These are phyloP conservation scores for Oegoconia quadripuncta DNA, from an alignment of 2,888 invertebrate genomes.

Conservation along the genomic window DNA sequence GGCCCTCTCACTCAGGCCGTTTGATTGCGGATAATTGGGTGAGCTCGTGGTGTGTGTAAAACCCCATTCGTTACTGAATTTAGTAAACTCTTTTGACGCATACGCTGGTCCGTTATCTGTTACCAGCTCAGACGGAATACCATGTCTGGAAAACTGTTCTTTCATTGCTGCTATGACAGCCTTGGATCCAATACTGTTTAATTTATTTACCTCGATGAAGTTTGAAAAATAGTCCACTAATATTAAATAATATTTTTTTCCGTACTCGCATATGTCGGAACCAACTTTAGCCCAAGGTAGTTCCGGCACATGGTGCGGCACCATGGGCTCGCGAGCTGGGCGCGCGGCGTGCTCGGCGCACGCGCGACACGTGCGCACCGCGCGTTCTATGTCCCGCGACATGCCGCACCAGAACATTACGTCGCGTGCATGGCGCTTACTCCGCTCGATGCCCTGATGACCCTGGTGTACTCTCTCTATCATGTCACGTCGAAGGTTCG, in stretches of 20 bases:
- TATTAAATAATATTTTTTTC: slow-evolving; percentile 1
- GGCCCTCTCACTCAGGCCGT: slow-evolving; percentile 14
- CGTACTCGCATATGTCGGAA: slow-evolving; percentile 3
- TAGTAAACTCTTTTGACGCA: background rate
- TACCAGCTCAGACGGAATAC: slow-evolving; percentile 1
- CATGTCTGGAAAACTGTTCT: slow-evolving; percentile 14
- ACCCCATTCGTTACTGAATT: slow-evolving; percentile 1
- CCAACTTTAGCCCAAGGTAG: slow-evolving; percentile 3
- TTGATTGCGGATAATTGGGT: slow-evolving; percentile 12
- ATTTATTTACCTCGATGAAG: background rate
- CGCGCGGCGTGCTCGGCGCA: slow-evolving; percentile 3
- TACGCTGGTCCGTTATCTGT: slow-evolving; percentile 6
- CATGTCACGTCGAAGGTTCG: slow-evolving; percentile 2
- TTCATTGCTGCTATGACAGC: slow-evolving; percentile 15
- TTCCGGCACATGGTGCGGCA: background rate
- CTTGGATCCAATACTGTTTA: background rate
- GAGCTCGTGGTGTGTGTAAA: background rate
- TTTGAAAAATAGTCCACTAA: slow-evolving; percentile 8
- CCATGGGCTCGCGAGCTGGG: slow-evolving; percentile 4
- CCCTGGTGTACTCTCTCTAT: slow-evolving; percentile 11
- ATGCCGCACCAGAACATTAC: slow-evolving; percentile 16
- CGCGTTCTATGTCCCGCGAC: slow-evolving; percentile 10
- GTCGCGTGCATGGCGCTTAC: slow-evolving; percentile 16
- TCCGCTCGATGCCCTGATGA: slow-evolving; percentile 12
- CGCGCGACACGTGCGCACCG: slow-evolving; percentile 1